phyloP scores from a whole-genome alignment of 2,113 vertebrate genomes.

The Oceanodroma tethys region DNA sequence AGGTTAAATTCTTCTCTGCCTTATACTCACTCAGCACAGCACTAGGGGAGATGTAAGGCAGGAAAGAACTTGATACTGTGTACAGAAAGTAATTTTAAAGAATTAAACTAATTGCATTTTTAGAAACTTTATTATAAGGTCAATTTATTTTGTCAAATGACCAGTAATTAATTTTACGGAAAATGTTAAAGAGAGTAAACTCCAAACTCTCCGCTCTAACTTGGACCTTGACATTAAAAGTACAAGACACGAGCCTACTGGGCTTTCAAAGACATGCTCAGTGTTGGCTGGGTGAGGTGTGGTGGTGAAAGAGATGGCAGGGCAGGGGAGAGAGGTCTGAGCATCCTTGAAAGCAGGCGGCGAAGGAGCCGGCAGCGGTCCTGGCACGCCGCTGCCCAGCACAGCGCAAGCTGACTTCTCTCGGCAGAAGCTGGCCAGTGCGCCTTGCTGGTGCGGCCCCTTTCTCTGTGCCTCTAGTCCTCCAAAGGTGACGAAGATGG shows the following conservation, averaged over 20 bases:
- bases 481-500: neutral
- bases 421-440: accelerated
- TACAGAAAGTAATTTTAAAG: neutral
- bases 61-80: neutral
- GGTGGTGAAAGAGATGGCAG: accelerated
- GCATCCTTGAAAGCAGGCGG: neutral
- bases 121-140: neutral
- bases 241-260: accelerated
- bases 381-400: accelerated
- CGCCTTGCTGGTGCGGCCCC: neutral
- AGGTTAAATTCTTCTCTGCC: neutral
- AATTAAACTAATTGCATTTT: neutral
- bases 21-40: neutral
- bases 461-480: neutral
- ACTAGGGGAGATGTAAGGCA: neutral
- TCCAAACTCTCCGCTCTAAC: neutral
- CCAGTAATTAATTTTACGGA: neutral
- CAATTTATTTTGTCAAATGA: neutral
- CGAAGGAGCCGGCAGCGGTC: accelerated
- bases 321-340: neutral
- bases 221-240: neutral
- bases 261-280: neutral
- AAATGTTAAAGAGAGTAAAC: neutral
- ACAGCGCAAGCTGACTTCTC: neutral
- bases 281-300: neutral